phyloP scores from a whole-genome alignment of 2,113 vertebrate genomes.

The Eurystomus gularis region DNA sequence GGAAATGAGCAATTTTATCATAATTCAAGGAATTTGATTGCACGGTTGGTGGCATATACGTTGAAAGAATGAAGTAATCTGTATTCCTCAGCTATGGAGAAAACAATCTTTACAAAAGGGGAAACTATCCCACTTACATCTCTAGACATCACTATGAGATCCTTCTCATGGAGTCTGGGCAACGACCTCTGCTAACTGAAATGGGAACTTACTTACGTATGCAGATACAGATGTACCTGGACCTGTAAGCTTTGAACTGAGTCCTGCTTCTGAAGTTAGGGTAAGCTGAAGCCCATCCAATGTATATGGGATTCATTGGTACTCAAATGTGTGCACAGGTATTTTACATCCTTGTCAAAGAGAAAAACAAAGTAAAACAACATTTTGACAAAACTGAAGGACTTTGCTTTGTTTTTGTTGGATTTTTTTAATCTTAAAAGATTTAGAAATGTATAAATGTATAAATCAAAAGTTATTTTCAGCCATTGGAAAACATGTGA shows the following conservation, averaged over 20 bases:
- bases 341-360: neutral
- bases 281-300: rapidly evolving
- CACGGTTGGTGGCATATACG: constrained; percentile 34
- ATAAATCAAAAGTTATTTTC: neutral
- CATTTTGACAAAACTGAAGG: neutral
- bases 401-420: neutral
- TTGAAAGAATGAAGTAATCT: constrained; percentile 24
- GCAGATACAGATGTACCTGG: neutral
- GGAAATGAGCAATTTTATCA: constrained; percentile 66
- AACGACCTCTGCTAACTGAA: neutral
- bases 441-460: neutral
- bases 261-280: neutral
- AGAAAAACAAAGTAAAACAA: neutral
- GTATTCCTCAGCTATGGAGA: neutral
- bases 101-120: neutral
- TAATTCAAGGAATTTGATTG: constrained; percentile 60
- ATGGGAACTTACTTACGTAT: neutral
- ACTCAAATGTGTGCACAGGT: rapidly evolving
- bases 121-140: neutral
- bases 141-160: neutral
- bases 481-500: neutral
- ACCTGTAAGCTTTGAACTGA: neutral
- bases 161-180: neutral
- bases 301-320: neutral
- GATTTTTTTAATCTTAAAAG: neutral